Base-by-base conservation (phyloP, 2,888 invertebrate genomes). In the Hoplodrina ambigua region DNA sequence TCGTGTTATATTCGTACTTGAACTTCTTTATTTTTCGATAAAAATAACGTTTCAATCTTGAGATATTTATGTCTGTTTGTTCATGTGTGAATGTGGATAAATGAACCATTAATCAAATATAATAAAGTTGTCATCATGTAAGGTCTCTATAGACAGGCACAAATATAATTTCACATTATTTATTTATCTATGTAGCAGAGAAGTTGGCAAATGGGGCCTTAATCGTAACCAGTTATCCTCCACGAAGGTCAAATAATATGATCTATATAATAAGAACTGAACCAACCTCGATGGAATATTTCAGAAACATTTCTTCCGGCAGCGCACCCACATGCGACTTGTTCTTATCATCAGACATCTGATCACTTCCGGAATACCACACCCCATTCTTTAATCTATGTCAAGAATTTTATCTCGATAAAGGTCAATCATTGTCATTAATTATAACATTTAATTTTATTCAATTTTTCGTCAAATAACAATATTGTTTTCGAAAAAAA, bases 291-390 rank as follows among this genome's bases (percentile, higher is more conserved):
- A 71, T 85, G 82, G 72, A 81, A 85, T 84, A 79, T 75, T 84
- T 85, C 70, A 69, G 77, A 82, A 81, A 85, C 82, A 56, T 59
- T 82, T 88, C 90, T 92, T 92, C 92, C 92, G 92, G 91, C 81
- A 83, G 62, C 72, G 58, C 75, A 78, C 79, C 82, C 80, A 85
- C 72, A 70, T 70, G 61, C 74, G 65, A 72, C 72, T 72, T 67
- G 71, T 83, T 78, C 64, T 70, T 73, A 67, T 71, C 72, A 80
- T 64, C 73, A 6, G 49, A 0, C 41, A 75, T 75, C 75, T 20
- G 1, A 30, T 73, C 52, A 84, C 88, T 92, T 92, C 92, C 92
- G 90, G 87, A 85, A 88, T 84, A 81, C 79, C 73, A 74, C 74
- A 85, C 71, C 69, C 60, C 71, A 25, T 46, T 72, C 72, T 74